Conservation (phyloP, 2,797 vertebrate genomes). For the Leucoraja ocellata region DNA sequence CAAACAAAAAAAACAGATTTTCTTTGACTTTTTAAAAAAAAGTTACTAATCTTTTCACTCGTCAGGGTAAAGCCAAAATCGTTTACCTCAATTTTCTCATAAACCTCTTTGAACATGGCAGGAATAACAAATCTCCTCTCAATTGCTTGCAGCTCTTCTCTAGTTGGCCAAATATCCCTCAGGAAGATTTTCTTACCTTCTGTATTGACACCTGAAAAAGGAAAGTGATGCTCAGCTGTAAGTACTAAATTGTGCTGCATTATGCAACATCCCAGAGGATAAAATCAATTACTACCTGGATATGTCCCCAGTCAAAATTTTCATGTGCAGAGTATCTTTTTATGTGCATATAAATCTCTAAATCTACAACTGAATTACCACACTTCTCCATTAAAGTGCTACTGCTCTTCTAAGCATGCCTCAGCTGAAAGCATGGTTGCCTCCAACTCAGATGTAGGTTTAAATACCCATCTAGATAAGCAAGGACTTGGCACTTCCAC, state of each 20-base stretch:
- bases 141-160: conserved; percentile 85
- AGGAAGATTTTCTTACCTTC: conserved; percentile 77
- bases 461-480: not conserved
- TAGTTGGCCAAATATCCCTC: conserved; percentile 87
- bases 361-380: not conserved
- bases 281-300: not conserved
- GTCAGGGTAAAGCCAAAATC: not conserved
- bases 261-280: not conserved
- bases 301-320: not conserved
- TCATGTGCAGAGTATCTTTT: not conserved
- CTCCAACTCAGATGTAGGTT: not conserved
- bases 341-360: not conserved
- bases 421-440: not conserved
- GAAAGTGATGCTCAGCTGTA: not conserved
- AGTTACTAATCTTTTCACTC: not conserved
- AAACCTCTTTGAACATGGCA: conserved; percentile 95
- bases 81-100: conserved; percentile 87
- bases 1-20: not conserved
- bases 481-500: not conserved
- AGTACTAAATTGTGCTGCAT: not conserved
- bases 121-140: conserved; percentile 84
- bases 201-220: conserved; percentile 62
- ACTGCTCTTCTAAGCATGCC: not conserved
- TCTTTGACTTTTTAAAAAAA: not conserved
- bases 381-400: not conserved